Evolutionary conservation across 2,113 vertebrate genomes (phyloP).

Genomic region (Potamarius usumacintae): DNA sequence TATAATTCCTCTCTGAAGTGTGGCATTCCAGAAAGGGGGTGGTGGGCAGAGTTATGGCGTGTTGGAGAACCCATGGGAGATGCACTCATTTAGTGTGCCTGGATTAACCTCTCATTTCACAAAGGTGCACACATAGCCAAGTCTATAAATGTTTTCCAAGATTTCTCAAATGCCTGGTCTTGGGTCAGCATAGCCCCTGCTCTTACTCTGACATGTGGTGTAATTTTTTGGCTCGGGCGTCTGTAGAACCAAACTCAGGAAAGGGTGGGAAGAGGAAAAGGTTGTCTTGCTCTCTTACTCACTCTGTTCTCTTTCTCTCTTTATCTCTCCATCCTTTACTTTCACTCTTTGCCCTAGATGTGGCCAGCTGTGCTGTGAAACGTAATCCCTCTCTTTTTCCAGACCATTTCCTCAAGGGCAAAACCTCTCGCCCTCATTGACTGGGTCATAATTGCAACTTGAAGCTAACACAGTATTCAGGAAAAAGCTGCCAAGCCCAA

Average conservation of each 20-base stretch:
- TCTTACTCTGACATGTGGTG: slow-evolving; percentile 72
- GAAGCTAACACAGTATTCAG: slow-evolving; percentile 37
- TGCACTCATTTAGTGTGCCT: slow-evolving; percentile 22
- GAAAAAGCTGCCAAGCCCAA: slow-evolving; percentile 10
- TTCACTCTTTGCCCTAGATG: slow-evolving; percentile 49
- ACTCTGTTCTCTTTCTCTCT: slow-evolving; percentile 2
- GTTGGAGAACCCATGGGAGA: slow-evolving; percentile 38
- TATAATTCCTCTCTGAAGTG: slow-evolving; percentile 33
- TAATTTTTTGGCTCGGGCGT: slow-evolving; percentile 66
- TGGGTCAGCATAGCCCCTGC: slow-evolving; percentile 52
- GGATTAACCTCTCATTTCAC: slow-evolving; percentile 52
- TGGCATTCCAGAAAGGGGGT: slow-evolving; percentile 30
- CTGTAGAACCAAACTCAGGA: slow-evolving; percentile 63
- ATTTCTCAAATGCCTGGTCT: slow-evolving; percentile 71
- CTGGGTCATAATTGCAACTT: slow-evolving; percentile 44
- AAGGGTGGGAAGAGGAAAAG: slow-evolving; percentile 76
- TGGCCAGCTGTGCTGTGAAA: slow-evolving; percentile 62
- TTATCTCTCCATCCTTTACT: not conserved
- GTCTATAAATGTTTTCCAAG: slow-evolving; percentile 74
- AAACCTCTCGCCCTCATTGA: slow-evolving; percentile 39
- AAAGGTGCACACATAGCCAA: slow-evolving; percentile 62
- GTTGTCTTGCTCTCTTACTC: slow-evolving; percentile 51
- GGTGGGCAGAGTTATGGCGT: slow-evolving; percentile 20
- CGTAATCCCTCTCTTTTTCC: slow-evolving; percentile 54
- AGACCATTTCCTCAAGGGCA: slow-evolving; percentile 48